Evolutionary conservation across 1,140 invertebrate genomes (phyloP), one percentile per base, ranked within the genome.

Genomic region (Globodera rostochiensis): DNA sequence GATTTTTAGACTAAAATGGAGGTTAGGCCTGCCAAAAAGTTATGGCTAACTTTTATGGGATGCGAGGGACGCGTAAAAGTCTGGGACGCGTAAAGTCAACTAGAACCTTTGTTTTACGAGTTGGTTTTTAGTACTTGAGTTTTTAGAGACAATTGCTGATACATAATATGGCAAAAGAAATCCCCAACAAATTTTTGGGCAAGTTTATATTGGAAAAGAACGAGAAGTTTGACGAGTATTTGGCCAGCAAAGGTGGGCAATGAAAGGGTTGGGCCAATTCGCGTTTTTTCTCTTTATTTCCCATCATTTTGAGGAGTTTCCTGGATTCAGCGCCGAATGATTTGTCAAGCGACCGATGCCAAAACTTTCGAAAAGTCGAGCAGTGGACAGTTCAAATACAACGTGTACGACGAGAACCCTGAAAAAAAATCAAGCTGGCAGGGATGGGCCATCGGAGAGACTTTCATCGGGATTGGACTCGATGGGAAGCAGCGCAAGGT

Each of bases 251-350:
- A 80, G 87, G 85, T 83, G 25, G 47, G 9, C 21, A 47, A 36
- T 67, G 8, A 25, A 25, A 81, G n/a, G n/a, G n/a, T n/a, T 69
- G 15, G 45, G 79, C 47, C 25, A 49, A n/a, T n/a, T n/a, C n/a
- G n/a, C n/a, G n/a, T n/a, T 81, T 46, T 21, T 9, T 47, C n/a
- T n/a, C n/a, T n/a, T n/a, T n/a, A 82, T 60, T 69, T n/a, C 57
- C 85, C 80, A 19, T 19, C 13, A 13, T 60, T 5, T 13, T 60
- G 70, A 87, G 88, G 80, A 25, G 87, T 88, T 46, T 84, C 83
- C 73, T 89, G 89, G 89, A 77, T 89, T 74, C 47, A 89, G 3
- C 80, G 88, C 36, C 88, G 90, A 80, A 84, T 90, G 84, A 89
- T 89, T 81, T 75, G 83, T 21, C 69, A 90, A 53, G 67, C 84